phyloP scores from a whole-genome alignment of 2,113 vertebrate genomes.

The Eurypyga helias region DNA sequence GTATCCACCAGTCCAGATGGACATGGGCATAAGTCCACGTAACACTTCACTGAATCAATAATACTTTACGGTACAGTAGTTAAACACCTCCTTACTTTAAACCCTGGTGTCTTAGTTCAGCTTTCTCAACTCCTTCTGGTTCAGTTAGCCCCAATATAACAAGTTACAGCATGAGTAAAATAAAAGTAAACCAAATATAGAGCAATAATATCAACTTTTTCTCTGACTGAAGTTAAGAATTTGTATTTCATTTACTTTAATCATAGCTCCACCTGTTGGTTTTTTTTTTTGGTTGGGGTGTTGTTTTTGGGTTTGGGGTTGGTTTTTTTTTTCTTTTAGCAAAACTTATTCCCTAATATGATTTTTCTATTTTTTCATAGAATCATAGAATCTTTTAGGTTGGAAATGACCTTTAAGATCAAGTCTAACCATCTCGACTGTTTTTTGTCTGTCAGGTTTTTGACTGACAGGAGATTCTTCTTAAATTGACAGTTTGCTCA shows the following conservation, averaged over 20 bases:
- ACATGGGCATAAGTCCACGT: background rate
- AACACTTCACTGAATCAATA: background rate
- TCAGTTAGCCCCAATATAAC: background rate
- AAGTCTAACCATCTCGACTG: background rate
- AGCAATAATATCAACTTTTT: background rate
- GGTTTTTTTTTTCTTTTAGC: background rate
- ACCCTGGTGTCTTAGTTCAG: background rate
- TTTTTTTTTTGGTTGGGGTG: no score
- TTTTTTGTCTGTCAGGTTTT: background rate
- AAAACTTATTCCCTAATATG: background rate
- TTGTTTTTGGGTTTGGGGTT: no score
- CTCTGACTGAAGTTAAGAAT: background rate
- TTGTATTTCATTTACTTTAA: background rate
- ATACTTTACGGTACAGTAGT: background rate
- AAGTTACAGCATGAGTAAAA: background rate
- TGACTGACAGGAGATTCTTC: background rate
- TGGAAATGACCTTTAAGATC: no score
- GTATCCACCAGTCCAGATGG: background rate
- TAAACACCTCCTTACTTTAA: background rate
- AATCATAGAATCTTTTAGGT: no score
- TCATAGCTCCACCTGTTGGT: background rate
- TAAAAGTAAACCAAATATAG: background rate
- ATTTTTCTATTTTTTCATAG: background rate
- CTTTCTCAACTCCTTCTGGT: background rate
- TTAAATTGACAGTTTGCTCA: background rate